Evolutionary conservation across 2,113 vertebrate species (phyloP).

Genomic region (Eurystomus gularis): DNA sequence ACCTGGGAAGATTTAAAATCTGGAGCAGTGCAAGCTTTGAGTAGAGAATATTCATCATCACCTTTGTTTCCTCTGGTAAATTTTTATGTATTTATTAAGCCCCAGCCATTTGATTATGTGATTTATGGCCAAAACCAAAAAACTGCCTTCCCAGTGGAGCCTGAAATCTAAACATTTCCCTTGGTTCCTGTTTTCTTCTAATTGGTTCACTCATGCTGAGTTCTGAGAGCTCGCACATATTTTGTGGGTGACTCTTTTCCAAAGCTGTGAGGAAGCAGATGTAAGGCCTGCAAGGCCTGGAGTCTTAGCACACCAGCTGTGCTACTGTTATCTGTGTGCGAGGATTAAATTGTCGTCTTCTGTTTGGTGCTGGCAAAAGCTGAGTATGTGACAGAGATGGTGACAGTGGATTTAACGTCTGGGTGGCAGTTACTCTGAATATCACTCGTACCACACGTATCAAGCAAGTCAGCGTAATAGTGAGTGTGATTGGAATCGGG

Average conservation of each 20-base stretch:
- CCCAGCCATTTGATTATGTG: neutral
- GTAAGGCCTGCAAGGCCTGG: neutral
- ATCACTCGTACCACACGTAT: neutral
- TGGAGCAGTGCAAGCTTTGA: neutral
- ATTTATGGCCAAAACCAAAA: neutral
- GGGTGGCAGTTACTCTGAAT: neutral
- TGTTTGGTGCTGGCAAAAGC: slow-evolving; percentile 9
- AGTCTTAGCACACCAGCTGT: slow-evolving; percentile 22
- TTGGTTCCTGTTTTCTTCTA: neutral
- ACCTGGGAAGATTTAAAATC: neutral
- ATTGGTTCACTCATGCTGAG: neutral
- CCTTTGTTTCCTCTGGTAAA: neutral
- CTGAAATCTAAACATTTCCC: neutral
- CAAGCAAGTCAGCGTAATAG: neutral
- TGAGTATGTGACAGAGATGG: neutral
- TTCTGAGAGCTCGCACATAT: neutral
- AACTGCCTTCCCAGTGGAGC: neutral
- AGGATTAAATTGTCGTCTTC: slow-evolving; percentile 33
- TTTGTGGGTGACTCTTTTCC: neutral
- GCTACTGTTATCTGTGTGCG: neutral
- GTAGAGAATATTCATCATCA: neutral
- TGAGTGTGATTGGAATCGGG: neutral
- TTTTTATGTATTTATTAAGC: neutral
- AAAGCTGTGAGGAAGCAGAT: neutral
- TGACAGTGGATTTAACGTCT: neutral